Base-by-base conservation (phyloP, 2,888 invertebrate species). In the Pseudanteris insignis region DNA sequence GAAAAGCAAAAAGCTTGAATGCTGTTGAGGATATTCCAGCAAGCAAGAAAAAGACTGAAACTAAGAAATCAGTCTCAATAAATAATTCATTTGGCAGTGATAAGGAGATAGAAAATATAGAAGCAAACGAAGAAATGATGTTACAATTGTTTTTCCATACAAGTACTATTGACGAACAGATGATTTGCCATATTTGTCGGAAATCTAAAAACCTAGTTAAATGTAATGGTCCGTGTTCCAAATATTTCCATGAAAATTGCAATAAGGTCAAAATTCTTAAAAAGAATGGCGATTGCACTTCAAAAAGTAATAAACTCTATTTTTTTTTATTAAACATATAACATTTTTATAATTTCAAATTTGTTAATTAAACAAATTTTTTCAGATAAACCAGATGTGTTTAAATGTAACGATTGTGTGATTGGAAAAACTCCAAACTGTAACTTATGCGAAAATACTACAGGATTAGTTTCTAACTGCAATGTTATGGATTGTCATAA, bases 391-490 rank as follows among this genome's bases (percentile, higher is more conserved):
- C 14, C 48, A 15, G 34, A 32, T 0, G 6, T 15, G 0, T 58
- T 58, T 10, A 58, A 50, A 11, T 58, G 50, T 26, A 43, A 15
- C 2, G 50, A 58, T 4, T 58, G 58, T 40, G 13, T 34, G 4
- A 9, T 2, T 6, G 34, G 44, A 15, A 2, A 24, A 1, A 7
- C 18, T 0, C 51, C 46, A 0, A 30, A 1, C 41, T 59, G 58
- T 8, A 12, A 41, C 6, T 2, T 33, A 1, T 59, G 58, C 26
- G 36, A 46, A 6, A 50, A 38, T 5, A 24, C 41, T 8, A 14
- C 33, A 1, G 36, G 34, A 7, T n/a, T n/a, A n/a, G 24, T 28
- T 15, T 13, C 11, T 1, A 40, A 37, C 5, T 59, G 59, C 13
- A 30, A 12, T 8, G 46, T 59, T 21, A 7, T 2, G n/a, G 32